A percentile compares a stretch with the other conserved stretches of the same genome.
Evolutionary conservation across 2,888 invertebrate genomes (phyloP).

Genomic region (Thereva unica): DNA sequence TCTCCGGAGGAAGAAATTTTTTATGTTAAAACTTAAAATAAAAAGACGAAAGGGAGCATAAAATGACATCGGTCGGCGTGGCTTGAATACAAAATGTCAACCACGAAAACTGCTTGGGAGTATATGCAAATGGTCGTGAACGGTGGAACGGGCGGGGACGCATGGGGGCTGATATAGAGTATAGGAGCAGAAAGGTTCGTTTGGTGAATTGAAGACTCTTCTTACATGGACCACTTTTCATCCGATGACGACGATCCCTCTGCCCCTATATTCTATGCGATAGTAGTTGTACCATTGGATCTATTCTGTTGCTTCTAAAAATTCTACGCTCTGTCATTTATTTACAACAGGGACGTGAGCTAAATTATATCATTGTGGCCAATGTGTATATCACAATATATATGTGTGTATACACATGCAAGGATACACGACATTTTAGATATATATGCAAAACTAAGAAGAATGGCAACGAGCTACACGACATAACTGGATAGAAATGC

Average conservation of each 20-base stretch:
- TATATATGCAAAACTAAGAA: too few species aligned
- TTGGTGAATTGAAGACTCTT: background rate
- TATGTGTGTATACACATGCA: conserved; percentile 16
- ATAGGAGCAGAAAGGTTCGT: conserved; percentile 13
- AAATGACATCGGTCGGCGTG: conserved; percentile 33
- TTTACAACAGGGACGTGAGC: conserved; percentile 33
- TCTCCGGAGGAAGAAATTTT: background rate
- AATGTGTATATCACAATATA: conserved; percentile 5
- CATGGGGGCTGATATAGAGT: too few species aligned
- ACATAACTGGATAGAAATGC: too few species aligned
- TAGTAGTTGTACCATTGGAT: too few species aligned
- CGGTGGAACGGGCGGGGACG: too few species aligned
- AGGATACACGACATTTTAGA: background rate
- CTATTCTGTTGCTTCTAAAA: conserved; percentile 28
- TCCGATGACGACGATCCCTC: conserved; percentile 13
- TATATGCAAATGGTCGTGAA: too few species aligned
- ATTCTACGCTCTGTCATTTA: conserved; percentile 22
- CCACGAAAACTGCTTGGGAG: background rate
- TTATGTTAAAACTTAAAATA: conserved; percentile 15
- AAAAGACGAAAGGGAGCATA: conserved; percentile 27
- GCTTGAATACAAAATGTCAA: conserved; percentile 30
- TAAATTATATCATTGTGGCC: conserved; percentile 26
- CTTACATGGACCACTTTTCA: conserved; percentile 30
- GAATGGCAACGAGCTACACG: too few species aligned
- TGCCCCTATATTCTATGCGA: conserved; percentile 10